Evolutionary conservation across 2,888 invertebrate species (phyloP).

Genomic region (Epsilonema sp.): DNA sequence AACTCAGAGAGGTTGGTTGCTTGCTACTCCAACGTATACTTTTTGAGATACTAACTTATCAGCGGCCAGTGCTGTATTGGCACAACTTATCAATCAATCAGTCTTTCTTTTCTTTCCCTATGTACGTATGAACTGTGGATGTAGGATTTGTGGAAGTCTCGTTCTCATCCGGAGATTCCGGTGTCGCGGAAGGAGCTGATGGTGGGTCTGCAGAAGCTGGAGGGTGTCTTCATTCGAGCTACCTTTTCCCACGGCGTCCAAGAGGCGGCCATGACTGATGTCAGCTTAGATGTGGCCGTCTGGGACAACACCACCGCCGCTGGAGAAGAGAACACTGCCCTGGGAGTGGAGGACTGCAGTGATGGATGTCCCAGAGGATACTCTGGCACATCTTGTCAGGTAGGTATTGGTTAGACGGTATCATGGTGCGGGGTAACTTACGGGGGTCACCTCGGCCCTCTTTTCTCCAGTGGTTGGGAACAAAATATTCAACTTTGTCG

Average conservation of each 20-base stretch:
- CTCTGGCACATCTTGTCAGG: slow-evolving; percentile 70
- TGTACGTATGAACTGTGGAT: too few relatives aligned
- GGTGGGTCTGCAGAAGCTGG: slow-evolving; percentile 71
- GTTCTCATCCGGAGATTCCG: slow-evolving; percentile 37
- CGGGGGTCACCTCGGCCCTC: too few relatives aligned
- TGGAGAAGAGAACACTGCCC: slow-evolving; percentile 7
- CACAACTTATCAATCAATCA: neutral
- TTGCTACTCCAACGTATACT: too few relatives aligned
- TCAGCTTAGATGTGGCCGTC: slow-evolving; percentile 60
- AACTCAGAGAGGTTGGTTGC: neutral
- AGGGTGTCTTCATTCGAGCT: slow-evolving; percentile 54
- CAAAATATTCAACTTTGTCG: too few relatives aligned
- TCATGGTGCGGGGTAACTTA: too few relatives aligned
- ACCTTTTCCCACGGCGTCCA: slow-evolving; percentile 41
- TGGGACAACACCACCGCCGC: slow-evolving; percentile 28
- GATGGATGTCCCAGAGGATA: slow-evolving; percentile 18
- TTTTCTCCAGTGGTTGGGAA: too few relatives aligned
- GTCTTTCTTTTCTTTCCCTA: neutral
- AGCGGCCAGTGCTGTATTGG: too few relatives aligned
- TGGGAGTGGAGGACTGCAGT: slow-evolving; percentile 18
- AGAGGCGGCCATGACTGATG: slow-evolving; percentile 41
- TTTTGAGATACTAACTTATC: too few relatives aligned
- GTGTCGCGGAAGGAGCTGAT: slow-evolving; percentile 60
- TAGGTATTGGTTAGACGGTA: too few relatives aligned
- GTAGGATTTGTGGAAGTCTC: slow-evolving; percentile 47